Evolutionary conservation across 2,797 vertebrate species (phyloP).

Genomic region (Caiman crocodilus): DNA sequence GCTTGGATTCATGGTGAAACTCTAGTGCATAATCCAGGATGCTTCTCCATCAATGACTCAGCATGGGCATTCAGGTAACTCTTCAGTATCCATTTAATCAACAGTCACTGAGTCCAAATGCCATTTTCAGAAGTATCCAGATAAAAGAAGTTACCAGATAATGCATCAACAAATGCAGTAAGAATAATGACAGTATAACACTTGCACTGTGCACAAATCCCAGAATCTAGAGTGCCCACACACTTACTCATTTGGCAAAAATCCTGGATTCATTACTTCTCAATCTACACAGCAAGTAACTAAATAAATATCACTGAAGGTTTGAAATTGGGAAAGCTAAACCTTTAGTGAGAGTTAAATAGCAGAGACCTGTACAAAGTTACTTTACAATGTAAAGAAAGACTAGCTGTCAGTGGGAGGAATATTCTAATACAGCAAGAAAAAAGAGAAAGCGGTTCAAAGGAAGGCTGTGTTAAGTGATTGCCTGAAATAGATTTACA

Average conservation of each 20-base stretch:
- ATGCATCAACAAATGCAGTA: background rate
- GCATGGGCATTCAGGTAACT: background rate
- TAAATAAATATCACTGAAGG: background rate
- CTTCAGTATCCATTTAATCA: background rate
- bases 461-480: background rate
- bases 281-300: background rate
- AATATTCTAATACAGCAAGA: conserved; percentile 25
- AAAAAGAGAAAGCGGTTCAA: background rate
- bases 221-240: background rate
- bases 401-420: conserved; percentile 33
- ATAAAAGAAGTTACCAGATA: background rate
- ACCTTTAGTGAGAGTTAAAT: background rate
- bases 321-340: conserved; percentile 36
- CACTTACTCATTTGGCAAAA: background rate
- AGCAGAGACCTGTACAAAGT: conserved; percentile 19
- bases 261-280: background rate
- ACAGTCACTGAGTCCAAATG: background rate
- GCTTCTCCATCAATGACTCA: background rate
- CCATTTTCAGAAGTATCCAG: background rate
- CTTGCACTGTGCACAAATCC: background rate
- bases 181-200: background rate
- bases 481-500: background rate
- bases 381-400: conserved; percentile 45
- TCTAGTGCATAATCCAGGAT: fast-evolving
- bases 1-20: background rate